Base-by-base conservation (phyloP, 2,888 invertebrate genomes). In the Drosophila sordidapex region DNA sequence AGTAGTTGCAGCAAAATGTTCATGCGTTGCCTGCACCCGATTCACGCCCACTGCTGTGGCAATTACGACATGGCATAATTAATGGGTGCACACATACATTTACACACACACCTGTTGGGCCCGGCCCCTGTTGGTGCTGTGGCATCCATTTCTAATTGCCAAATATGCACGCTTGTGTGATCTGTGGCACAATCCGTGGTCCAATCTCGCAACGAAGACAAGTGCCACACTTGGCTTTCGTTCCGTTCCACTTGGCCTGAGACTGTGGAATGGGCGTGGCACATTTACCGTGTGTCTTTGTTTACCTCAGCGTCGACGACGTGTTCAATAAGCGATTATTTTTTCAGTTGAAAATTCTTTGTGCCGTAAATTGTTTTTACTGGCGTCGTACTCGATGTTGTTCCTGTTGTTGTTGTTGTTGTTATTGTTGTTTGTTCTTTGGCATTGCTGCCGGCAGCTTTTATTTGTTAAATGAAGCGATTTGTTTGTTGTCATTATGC, bases 401-500 rank as follows among this genome's bases (percentile, higher is more conserved):
- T 62, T 66, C 54, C 54, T 65, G 21, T 64, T 72, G 61, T 63
- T 66, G 38, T 56, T 68, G 27, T 18, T 27, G 27, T 62, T 63
- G 54, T 7, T 60, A 58, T 15, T 70, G 72, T 63, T 77, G 71
- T 74, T 77, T 79, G 76, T 63, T 81, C 79, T 84, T 78, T 74
- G 70, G 76, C 76, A 79, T 65, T 62, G 70, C 70, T 70, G 85
- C 90, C 90, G 81, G 74, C 90, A 90, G 91, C 87, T 89, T 90
- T 91, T 90, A 91, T 91, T 90, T 91, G 91, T 89, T 91, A 91
- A 91, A 91, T 91, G 91, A 91, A 90, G 91, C 91, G 89, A 86
- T 83, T 90, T 87, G 87, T 90, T 89, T 91, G 91, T 91, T 91
- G 87, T 81, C 87, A 83, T 90, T 87, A 89, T 83, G 86, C 90